phyloP scores from a whole-genome alignment of 2,113 vertebrate genomes.

The Microtus oregoni region DNA sequence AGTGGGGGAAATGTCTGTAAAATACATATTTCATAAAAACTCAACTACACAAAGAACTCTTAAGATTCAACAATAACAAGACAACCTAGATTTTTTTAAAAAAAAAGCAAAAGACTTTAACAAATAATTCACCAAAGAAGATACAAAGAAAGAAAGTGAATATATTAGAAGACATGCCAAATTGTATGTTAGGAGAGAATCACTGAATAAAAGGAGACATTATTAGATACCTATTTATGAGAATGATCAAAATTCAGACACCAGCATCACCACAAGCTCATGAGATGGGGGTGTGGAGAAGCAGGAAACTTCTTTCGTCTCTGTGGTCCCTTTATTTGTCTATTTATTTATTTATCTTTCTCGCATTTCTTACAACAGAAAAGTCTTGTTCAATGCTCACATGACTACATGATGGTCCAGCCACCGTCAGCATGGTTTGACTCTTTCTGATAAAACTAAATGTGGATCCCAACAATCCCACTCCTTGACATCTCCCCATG shows the following conservation, averaged over 20 bases:
- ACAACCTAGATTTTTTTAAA: background rate
- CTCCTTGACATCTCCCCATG: background rate
- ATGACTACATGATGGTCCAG: background rate
- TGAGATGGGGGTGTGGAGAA: background rate
- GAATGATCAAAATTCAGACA: background rate
- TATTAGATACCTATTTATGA: background rate
- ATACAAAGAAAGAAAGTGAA: background rate
- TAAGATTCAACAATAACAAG: background rate
- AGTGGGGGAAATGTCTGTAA: background rate
- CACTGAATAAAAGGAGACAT: background rate
- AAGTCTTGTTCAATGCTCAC: background rate
- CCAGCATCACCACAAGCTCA: background rate
- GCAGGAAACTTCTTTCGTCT: background rate
- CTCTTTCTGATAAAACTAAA: background rate
- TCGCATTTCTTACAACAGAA: background rate
- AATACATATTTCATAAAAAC: background rate
- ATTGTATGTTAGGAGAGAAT: background rate
- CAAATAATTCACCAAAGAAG: background rate
- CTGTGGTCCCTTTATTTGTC: background rate
- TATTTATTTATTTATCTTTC: background rate
- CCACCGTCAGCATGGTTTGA: background rate
- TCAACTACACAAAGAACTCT: background rate
- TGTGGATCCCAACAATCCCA: background rate
- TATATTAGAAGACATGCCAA: background rate
- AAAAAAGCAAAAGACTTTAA: background rate